Base-by-base conservation (phyloP, 2,113 vertebrate species). In the Coryphaenoides rupestris region DNA sequence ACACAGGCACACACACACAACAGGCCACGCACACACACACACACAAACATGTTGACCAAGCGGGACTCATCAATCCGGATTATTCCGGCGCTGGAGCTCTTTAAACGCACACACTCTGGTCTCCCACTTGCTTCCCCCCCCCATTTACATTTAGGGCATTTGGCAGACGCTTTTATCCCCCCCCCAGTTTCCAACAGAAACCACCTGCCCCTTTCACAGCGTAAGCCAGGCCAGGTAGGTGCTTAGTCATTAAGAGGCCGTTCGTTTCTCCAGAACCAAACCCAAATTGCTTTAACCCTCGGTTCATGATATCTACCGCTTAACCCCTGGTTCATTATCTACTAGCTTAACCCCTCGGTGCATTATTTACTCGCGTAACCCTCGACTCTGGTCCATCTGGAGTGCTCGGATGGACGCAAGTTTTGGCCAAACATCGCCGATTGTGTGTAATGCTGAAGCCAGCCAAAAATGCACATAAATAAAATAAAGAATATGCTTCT, bases 11-110 rank as follows among this genome's bases (percentile, higher is more conserved):
- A 69, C 84, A 84, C 77, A 75, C 87, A 89, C 91, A n/a, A n/a
- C n/a, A n/a, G n/a, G n/a, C n/a, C 91, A 89, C 89, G 75, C 58
- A 81, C 5, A 13, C 40, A 13, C 40, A 80, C 78, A 71, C n/a
- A n/a, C 87, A 89, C 86, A 91, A 90, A 90, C 89, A 92, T 87
- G 85, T 90, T 89, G 87, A 90, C 86, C 88, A 83, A 87, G 86
- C 71, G 74, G 71, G 81, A 88, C 79, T 88, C 87, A 86, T 87
- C 89, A 90, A 85, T 87, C 81, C 80, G 73, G 77, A 84, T 82
- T 66, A 83, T 81, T 85, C 84, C 81, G 65, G 82, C 81, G 77
- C 69, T 9, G 61, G 79, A 63, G 76, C 76, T 81, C 68, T 79
- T 84, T 85, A 88, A 82, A n/a, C n/a, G n/a, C 81, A 84, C 78